Percentiles rank a stretch among this genome's conserved stretches.
phyloP scores from a whole-genome alignment of 2,113 vertebrate species.

The Coreoperca whiteheadi region DNA sequence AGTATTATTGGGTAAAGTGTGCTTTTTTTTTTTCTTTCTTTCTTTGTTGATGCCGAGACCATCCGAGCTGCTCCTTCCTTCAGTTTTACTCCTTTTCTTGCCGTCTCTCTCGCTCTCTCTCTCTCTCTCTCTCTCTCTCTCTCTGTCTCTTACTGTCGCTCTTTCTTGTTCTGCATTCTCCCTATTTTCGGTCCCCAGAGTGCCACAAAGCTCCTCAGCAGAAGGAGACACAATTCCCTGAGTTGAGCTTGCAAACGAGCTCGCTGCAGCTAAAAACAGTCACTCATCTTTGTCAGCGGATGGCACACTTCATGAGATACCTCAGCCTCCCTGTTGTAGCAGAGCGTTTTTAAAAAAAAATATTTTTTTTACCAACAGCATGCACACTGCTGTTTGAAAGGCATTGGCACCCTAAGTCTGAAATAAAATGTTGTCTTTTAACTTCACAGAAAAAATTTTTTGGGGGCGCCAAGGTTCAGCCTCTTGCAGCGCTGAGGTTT shows the following conservation, averaged over 20 bases:
- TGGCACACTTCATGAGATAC: constrained; percentile 57
- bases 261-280: constrained; percentile 76
- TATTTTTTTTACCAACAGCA: constrained; percentile 22
- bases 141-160: constrained; percentile 37
- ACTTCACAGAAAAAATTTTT: constrained; percentile 16
- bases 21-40: constrained; percentile 29
- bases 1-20: constrained; percentile 62
- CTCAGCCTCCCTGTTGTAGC: constrained; percentile 38
- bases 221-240: constrained; percentile 61
- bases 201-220: constrained; percentile 60
- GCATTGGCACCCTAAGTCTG: background rate
- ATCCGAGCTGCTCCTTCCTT: constrained; percentile 36
- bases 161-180: constrained; percentile 59
- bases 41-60: constrained; percentile 37
- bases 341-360: no score
- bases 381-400: constrained; percentile 42
- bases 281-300: constrained; percentile 60
- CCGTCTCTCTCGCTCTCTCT: constrained; percentile 15
- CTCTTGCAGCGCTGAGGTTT: constrained; percentile 11
- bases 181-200: constrained; percentile 68
- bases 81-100: constrained; percentile 17
- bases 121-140: constrained; percentile 52
- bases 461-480: background rate
- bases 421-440: constrained; percentile 40
- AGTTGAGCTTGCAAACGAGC: constrained; percentile 62